phyloP scores from a whole-genome alignment of 2,888 invertebrate genomes.

The Cosmia pyralina region DNA sequence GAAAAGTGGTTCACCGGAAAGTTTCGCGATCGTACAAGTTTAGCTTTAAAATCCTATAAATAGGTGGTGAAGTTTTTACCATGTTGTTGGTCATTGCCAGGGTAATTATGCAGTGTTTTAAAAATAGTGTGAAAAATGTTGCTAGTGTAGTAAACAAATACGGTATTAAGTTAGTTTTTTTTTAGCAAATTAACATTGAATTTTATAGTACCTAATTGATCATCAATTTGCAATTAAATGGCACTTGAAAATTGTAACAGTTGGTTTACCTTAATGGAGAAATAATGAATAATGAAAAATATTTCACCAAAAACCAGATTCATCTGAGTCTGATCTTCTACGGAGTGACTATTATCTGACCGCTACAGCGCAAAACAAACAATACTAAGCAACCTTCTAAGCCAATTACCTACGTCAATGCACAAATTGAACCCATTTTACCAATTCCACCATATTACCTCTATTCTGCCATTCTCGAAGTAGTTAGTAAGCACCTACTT shows the following conservation, averaged over 20 bases:
- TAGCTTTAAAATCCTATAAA: not conserved
- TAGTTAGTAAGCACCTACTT: conserved; percentile 8
- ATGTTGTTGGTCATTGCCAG: conserved; percentile 2
- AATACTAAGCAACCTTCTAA: not conserved
- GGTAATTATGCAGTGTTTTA: conserved; percentile 19
- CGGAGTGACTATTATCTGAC: not conserved
- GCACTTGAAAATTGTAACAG: too few species aligned
- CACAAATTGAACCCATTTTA: not conserved
- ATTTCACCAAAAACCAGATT: not conserved
- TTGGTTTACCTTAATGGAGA: not conserved
- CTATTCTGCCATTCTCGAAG: conserved; percentile 11
- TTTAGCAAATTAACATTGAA: not conserved
- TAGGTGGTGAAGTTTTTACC: not conserved
- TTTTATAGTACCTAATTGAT: not conserved
- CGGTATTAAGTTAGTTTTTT: not conserved
- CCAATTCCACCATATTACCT: conserved; percentile 1
- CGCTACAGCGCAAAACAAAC: not conserved
- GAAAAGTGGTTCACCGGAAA: too few species aligned
- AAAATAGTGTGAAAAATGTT: conserved; percentile 5
- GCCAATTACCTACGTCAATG: conserved; percentile 7
- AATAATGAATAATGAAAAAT: not conserved
- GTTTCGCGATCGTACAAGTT: not conserved
- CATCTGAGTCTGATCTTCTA: not conserved
- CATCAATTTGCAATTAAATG: not conserved
- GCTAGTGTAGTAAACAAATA: not conserved